Percentiles rank a stretch among this genome's conserved stretches.
Conservation (phyloP, 2,113 vertebrate species). For the Corydoras maculifer region DNA sequence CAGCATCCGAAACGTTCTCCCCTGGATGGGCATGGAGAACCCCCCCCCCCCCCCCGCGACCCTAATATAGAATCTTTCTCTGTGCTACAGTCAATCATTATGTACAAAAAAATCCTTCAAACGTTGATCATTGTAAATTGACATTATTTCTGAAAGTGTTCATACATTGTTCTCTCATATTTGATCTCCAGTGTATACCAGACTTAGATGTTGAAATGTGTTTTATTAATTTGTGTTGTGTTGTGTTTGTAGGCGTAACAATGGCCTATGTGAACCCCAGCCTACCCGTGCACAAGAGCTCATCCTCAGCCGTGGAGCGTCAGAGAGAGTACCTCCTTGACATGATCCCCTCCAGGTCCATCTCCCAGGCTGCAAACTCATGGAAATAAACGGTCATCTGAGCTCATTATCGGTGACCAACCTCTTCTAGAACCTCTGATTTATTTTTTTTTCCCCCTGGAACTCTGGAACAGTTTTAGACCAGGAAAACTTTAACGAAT, state of each 20-base stretch:
- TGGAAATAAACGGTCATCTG: conserved; percentile 76
- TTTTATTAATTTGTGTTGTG: not conserved
- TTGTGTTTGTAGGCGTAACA: conserved; percentile 72
- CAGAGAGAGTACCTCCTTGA: conserved; percentile 95
- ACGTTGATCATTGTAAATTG: no score
- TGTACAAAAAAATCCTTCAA: no score
- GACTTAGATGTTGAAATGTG: no score
- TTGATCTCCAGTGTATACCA: no score
- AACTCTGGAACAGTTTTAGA: not conserved
- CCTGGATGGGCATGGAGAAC: no score
- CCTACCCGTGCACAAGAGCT: conserved; percentile 80
- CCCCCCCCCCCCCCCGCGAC: no score
- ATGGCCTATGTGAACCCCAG: conserved; percentile 87
- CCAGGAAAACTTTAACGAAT: no score
- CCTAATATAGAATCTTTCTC: no score
- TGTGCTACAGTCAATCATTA: no score
- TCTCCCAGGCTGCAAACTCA: conserved; percentile 85
- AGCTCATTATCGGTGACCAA: not conserved
- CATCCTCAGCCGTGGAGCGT: conserved; percentile 77
- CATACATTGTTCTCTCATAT: no score
- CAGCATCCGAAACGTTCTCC: no score
- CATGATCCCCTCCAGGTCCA: conserved; percentile 93
- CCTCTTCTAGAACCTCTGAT: conserved; percentile 1
- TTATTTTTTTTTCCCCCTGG: not conserved
- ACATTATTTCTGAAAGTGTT: no score